These are phyloP conservation scores for Strongylocentrotus purpuratus DNA, from an alignment of 35 echinoderm and acorn worm species.

Conservation along the genomic window DNA sequence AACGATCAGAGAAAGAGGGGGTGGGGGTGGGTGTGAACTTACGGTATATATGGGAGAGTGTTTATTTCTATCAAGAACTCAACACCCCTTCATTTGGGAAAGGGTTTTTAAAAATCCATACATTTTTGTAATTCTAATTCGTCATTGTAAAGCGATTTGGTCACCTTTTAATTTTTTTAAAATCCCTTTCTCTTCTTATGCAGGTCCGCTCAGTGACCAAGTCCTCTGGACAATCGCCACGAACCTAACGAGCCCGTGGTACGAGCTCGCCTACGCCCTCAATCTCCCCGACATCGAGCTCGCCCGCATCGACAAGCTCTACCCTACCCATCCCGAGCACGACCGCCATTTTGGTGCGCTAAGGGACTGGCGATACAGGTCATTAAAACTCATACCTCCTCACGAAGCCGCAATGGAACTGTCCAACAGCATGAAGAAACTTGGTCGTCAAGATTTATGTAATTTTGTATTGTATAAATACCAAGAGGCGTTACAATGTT, in stretches of 20 bases:
- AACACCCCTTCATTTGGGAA: no score
- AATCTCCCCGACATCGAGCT: constrained; percentile 51
- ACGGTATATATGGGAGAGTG: no score
- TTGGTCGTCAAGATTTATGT: constrained; percentile 45
- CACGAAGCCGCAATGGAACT: constrained; percentile 57
- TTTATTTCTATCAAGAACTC: no score
- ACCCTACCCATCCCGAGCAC: constrained; percentile 51
- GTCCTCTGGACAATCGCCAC: constrained; percentile 45
- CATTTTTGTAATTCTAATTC: no score
- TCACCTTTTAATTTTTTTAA: not conserved
- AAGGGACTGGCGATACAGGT: constrained; percentile 61
- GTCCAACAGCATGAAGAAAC: constrained; percentile 28
- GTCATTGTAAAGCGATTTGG: no score
- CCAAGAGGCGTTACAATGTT: constrained; percentile 56
- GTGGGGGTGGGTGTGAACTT: no score
- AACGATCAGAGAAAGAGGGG: not conserved
- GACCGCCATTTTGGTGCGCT: constrained; percentile 58
- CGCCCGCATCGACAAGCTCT: constrained; percentile 54
- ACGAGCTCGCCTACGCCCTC: constrained; percentile 34
- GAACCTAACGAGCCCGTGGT: constrained; percentile 18
- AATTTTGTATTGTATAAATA: constrained; percentile 51
- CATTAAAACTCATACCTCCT: constrained; percentile 52
- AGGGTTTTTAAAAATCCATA: no score
- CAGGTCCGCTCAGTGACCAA: constrained; percentile 63
- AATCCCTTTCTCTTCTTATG: not conserved